Evolutionary conservation across 2,113 vertebrate genomes (phyloP).

Genomic region (Azemiops feae): DNA sequence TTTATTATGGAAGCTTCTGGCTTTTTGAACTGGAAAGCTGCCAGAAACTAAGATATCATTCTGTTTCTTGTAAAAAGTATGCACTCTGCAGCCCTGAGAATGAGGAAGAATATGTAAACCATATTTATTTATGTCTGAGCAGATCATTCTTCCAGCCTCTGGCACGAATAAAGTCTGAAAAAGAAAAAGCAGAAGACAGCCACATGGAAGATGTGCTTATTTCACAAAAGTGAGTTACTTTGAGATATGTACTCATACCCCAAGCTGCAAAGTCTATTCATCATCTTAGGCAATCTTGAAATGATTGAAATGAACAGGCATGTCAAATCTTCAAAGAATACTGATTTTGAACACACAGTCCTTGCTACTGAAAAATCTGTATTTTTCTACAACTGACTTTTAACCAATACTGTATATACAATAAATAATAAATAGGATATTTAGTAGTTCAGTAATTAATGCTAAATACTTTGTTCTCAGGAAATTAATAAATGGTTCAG

Average conservation of each 20-base stretch:
- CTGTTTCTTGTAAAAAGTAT: not conserved
- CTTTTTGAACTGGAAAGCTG: not conserved
- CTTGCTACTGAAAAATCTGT: not conserved
- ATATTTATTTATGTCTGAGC: not conserved
- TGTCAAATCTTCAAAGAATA: not conserved
- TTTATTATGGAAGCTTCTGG: not conserved
- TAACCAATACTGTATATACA: not conserved
- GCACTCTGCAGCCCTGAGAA: not conserved
- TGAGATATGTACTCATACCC: not conserved
- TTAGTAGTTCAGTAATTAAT: not conserved
- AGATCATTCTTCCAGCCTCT: slow-evolving; percentile 86
- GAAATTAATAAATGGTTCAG: slow-evolving; percentile 62
- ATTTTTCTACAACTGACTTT: not conserved
- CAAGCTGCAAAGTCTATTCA: not conserved
- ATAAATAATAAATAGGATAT: not conserved
- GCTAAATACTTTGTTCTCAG: not conserved
- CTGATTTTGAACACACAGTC: not conserved
- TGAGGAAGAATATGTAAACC: not conserved
- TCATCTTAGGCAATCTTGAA: not conserved
- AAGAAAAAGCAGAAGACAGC: slow-evolving; percentile 52
- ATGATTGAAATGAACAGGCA: too few species aligned
- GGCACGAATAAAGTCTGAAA: slow-evolving; percentile 66
- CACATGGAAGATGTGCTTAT: slow-evolving; percentile 39
- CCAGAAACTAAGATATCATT: not conserved
- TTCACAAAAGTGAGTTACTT: slow-evolving; percentile 37